Evolutionary conservation across 2,797 vertebrate genomes (phyloP).

Genomic region (Gadopsis bispinosus): DNA sequence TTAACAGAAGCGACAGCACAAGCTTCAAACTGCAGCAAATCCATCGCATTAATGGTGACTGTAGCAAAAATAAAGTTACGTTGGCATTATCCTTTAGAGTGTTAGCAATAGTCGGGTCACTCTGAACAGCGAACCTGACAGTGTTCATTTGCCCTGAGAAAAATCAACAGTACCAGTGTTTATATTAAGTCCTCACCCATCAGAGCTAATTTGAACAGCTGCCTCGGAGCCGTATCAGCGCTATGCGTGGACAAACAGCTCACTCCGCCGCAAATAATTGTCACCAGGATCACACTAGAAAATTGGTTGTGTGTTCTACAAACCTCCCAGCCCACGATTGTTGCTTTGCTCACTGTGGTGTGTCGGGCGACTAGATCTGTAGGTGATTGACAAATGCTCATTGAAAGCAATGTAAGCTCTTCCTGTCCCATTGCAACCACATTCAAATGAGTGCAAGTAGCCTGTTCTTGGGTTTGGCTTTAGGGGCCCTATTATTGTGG

Average conservation of each 20-base stretch:
- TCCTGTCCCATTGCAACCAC: background rate
- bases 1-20: background rate
- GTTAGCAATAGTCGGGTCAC: background rate
- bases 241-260: conserved; percentile 58
- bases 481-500: background rate
- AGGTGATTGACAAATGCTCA: background rate
- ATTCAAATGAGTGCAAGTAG: background rate
- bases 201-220: conserved; percentile 75
- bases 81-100: conserved; percentile 13
- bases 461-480: background rate
- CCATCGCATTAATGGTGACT: background rate
- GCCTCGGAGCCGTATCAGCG: conserved; percentile 53
- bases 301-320: conserved; percentile 23
- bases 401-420: background rate
- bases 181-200: conserved; percentile 53
- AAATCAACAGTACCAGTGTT: conserved; percentile 60
- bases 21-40: background rate
- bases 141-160: conserved; percentile 49
- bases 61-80: background rate
- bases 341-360: conserved; percentile 5
- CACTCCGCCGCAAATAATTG: conserved; percentile 55
- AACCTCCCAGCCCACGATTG: conserved; percentile 13
- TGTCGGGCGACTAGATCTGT: background rate
- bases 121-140: conserved; percentile 33
- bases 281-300: conserved; percentile 29